Conservation (phyloP, 2,888 invertebrate species). For the Orthonychiurus folsomi region DNA sequence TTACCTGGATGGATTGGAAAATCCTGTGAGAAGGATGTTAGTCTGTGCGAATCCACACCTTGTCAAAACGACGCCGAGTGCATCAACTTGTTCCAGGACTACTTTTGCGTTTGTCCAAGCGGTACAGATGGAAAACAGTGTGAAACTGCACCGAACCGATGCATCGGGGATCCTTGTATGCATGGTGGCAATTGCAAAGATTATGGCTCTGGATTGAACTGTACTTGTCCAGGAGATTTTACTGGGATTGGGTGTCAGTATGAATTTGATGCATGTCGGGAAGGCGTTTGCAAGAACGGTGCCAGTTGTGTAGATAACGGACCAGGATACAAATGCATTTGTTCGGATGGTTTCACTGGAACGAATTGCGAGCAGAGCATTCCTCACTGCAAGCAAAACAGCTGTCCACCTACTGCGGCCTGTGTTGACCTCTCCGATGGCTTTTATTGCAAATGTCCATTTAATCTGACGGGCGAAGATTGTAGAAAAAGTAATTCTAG, state of each 20-base stretch:
- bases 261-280: constrained; percentile 85
- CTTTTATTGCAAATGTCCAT: constrained; percentile 93
- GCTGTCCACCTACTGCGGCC: constrained; percentile 85
- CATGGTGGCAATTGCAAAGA: constrained; percentile 92
- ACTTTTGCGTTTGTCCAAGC: constrained; percentile 85
- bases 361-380: constrained; percentile 86
- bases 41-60: constrained; percentile 73
- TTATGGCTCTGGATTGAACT: constrained; percentile 88
- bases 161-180: constrained; percentile 89
- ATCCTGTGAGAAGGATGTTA: constrained; percentile 77
- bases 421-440: constrained; percentile 83
- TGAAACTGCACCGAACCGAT: constrained; percentile 90
- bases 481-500: constrained; percentile 76
- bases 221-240: constrained; percentile 77
- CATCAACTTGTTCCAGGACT: constrained; percentile 84
- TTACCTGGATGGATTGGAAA: constrained; percentile 77
- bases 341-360: constrained; percentile 55
- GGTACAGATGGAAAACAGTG: constrained; percentile 96
- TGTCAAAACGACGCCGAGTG: constrained; percentile 89
- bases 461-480: constrained; percentile 90
- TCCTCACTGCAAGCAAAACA: constrained; percentile 82
- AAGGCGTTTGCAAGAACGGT: constrained; percentile 82
- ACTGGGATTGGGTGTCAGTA: constrained; percentile 86
- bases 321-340: constrained; percentile 72
- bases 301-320: constrained; percentile 83